Evolutionary conservation across 2,888 invertebrate species (phyloP), one percentile per base, ranked within the genome.

Genomic region (Apomyelois bistriatella): DNA sequence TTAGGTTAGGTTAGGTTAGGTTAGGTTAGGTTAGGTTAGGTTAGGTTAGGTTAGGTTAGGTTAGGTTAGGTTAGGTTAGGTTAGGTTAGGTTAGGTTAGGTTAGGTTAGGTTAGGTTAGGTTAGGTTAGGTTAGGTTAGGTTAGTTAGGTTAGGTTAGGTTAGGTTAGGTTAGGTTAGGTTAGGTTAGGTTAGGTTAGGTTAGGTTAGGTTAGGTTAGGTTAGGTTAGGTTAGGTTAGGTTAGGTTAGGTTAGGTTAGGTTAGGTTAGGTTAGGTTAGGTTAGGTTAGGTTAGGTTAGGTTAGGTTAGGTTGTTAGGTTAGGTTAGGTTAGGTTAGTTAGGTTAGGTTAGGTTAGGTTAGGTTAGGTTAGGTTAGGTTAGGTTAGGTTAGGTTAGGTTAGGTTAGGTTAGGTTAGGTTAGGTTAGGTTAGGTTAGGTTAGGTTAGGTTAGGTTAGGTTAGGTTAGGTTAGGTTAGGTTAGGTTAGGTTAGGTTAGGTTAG

Each of bases 231-330:
- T 59, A 55, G 57, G 59, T 59, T 59, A 56, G 57, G 59, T 57
- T 59, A 55, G 57, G 59, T 59, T 59, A 57, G 59, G 59, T 59
- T 59, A 57, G 57, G 59, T 59, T 59, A 59, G 59, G 59, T 59
- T 59, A 57, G 57, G 59, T 59, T 59, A 57, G 56, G 56, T n/a
- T 57, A 55, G 53, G 56, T 55, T 59, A 59, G 56, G 55, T 55
- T 52, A 57, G 54, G 59, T 52, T 53, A 51, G 50, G 55, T 53
- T 55, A 55, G 55, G 56, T 56, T 58, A 56, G 56, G 55, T 58
- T 58, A 56, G 56, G 58, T 56, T 55, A n/a, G n/a, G n/a, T n/a
- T n/a, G n/a, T n/a, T n/a, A n/a, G n/a, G n/a, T n/a, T n/a, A n/a
- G n/a, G n/a, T 55, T 56, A 57, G 55, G 56, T 59, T 59, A 57